Percentiles rank a stretch among this genome's conserved stretches.
Evolutionary conservation across 2,888 invertebrate species (phyloP).

Genomic region (Smittia sp.): DNA sequence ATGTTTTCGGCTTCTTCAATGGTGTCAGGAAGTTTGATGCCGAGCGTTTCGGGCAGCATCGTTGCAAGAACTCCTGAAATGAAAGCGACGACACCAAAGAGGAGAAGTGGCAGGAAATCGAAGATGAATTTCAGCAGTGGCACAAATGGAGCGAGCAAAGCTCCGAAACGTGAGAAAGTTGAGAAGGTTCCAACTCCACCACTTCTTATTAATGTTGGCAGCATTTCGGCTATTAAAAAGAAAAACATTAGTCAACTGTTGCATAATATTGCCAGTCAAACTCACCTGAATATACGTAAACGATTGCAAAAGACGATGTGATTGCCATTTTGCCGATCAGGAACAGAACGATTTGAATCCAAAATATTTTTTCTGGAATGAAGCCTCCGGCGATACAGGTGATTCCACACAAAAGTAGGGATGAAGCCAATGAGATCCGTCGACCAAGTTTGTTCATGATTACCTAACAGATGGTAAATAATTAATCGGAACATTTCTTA

Average conservation of each 20-base stretch:
- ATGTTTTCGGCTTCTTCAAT: constrained; percentile 46
- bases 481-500: not conserved
- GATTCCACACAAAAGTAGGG: constrained; percentile 56
- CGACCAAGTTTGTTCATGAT: constrained; percentile 57
- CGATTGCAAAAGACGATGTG: constrained; percentile 62
- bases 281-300: constrained; percentile 60
- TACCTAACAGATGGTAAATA: constrained; percentile 49
- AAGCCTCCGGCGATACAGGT: constrained; percentile 59
- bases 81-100: constrained; percentile 58
- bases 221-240: constrained; percentile 52
- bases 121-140: constrained; percentile 52
- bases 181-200: constrained; percentile 62
- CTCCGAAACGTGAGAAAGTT: constrained; percentile 59
- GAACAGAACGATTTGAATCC: constrained; percentile 59
- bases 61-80: constrained; percentile 57
- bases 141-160: constrained; percentile 62
- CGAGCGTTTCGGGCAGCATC: constrained; percentile 64
- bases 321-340: constrained; percentile 64
- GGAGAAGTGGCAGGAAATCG: constrained; percentile 53
- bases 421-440: constrained; percentile 56
- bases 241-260: constrained; percentile 26
- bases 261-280: not conserved
- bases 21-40: constrained; percentile 61
- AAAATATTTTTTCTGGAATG: constrained; percentile 55
- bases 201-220: constrained; percentile 57